phyloP scores from a whole-genome alignment of 2,888 invertebrate genomes.

The Troglohyphantes excavatus region DNA sequence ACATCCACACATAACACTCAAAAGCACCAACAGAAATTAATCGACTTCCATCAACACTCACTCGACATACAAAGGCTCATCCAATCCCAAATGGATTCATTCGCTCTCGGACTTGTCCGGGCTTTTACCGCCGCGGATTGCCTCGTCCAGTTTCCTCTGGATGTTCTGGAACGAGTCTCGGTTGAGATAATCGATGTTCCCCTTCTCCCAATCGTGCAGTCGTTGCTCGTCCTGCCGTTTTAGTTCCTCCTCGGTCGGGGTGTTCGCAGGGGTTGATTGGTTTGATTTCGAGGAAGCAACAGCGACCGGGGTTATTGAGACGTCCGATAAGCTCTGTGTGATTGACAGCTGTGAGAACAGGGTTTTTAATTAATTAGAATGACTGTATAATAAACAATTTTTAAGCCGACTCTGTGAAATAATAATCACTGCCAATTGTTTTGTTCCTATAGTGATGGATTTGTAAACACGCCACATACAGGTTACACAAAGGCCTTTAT shows the following conservation, averaged over 20 bases:
- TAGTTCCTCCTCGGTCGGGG: neutral
- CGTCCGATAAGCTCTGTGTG: neutral
- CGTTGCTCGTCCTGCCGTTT: slow-evolving; percentile 24
- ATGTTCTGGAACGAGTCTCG: slow-evolving; percentile 97
- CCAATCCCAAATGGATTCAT: neutral
- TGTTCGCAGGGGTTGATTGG: slow-evolving; percentile 1
- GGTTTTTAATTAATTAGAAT: too few relatives aligned
- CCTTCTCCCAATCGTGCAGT: slow-evolving; percentile 86
- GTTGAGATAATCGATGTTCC: slow-evolving; percentile 97
- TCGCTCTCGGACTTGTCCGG: neutral
- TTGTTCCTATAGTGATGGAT: too few relatives aligned
- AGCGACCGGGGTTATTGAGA: neutral
- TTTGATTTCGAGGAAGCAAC: slow-evolving; percentile 1
- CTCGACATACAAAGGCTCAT: too few relatives aligned
- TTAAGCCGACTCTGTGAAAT: too few relatives aligned
- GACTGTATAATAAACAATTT: too few relatives aligned
- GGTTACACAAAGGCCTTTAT: too few relatives aligned
- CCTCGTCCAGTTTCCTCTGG: slow-evolving; percentile 86
- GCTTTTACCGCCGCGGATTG: slow-evolving; percentile 52
- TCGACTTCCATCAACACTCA: too few relatives aligned
- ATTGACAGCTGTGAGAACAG: neutral
- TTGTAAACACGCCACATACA: too few relatives aligned
- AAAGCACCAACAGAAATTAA: too few relatives aligned
- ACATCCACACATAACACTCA: too few relatives aligned
- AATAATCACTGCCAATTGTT: too few relatives aligned